Conservation (phyloP, 2,113 vertebrate species). For the Lycocorax pyrrhopterus region DNA sequence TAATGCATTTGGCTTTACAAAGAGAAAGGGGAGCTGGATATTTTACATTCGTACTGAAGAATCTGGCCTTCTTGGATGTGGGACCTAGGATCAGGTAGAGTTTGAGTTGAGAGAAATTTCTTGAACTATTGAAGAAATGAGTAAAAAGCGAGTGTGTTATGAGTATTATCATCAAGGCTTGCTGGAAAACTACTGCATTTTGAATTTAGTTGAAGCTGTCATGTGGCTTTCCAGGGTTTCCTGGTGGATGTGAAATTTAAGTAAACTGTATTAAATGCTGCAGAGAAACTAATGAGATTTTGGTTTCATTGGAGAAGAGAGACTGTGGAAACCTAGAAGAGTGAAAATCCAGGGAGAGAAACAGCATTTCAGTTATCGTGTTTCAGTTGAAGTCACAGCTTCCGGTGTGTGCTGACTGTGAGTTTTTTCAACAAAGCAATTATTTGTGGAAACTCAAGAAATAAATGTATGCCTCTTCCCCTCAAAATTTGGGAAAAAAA, state of each 20-base stretch:
- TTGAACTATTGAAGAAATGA: not conserved
- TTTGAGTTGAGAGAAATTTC: not conserved
- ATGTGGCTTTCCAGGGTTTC: not conserved
- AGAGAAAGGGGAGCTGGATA: not conserved
- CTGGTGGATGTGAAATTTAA: not conserved
- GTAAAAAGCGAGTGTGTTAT: not conserved
- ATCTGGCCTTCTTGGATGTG: not conserved
- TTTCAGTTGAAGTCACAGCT: not conserved
- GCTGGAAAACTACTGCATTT: not conserved
- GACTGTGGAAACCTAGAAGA: not conserved
- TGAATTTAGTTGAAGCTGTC: not conserved
- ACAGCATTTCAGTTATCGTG: not conserved
- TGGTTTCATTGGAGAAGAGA: not conserved
- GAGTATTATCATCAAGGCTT: not conserved
- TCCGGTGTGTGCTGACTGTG: not conserved
- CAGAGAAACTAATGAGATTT: not conserved
- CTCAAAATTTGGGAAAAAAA: not conserved
- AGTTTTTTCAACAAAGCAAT: not conserved
- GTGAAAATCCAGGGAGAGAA: not conserved
- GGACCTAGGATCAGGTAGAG: not conserved
- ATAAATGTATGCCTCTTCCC: not conserved
- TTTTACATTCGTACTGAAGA: not conserved
- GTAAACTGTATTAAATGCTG: not conserved
- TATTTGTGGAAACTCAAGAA: not conserved
- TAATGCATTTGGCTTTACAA: not conserved